phyloP scores from a whole-genome alignment of 1,140 invertebrate genomes.

The Bombus balteatus region DNA sequence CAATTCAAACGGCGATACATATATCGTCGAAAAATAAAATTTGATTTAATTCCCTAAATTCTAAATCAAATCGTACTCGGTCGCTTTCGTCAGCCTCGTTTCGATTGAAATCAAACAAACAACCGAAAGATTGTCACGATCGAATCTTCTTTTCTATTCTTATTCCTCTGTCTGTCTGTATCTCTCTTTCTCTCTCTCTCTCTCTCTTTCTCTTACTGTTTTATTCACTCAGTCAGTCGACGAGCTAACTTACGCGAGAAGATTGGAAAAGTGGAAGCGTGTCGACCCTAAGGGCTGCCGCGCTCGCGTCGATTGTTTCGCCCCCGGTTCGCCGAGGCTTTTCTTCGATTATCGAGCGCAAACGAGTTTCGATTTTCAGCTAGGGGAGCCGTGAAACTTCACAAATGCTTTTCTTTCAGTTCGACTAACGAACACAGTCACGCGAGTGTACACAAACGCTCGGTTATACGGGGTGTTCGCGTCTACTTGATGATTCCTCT shows the following conservation, averaged over 20 bases:
- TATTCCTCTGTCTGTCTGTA: neutral
- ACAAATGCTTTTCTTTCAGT: conserved; percentile 48
- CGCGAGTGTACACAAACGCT: neutral
- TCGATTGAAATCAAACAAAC: neutral
- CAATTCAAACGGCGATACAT: no score
- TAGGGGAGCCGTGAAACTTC: conserved; percentile 59
- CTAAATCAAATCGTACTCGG: neutral
- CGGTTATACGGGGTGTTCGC: conserved; percentile 20
- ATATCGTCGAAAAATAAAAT: no score
- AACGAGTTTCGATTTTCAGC: conserved; percentile 69
- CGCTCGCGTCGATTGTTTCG: conserved; percentile 24
- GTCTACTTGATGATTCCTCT: neutral
- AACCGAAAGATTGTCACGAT: neutral
- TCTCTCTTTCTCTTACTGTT: no score
- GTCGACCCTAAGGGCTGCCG: neutral
- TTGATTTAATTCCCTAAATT: no score
- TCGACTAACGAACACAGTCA: neutral
- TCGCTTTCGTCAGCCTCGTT: neutral
- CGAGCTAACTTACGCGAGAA: conserved; percentile 24
- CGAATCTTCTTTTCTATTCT: conserved; percentile 2
- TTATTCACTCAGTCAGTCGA: neutral
- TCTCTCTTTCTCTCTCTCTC: fast-evolving
- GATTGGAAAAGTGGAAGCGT: conserved; percentile 36
- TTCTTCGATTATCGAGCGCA: conserved; percentile 64
- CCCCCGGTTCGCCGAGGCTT: conserved; percentile 16